A percentile compares a stretch with the other conserved stretches of the same genome.
These are phyloP conservation scores for Copidosoma aretas DNA, from an alignment of 2,888 invertebrate genomes.

Conservation along the genomic window DNA sequence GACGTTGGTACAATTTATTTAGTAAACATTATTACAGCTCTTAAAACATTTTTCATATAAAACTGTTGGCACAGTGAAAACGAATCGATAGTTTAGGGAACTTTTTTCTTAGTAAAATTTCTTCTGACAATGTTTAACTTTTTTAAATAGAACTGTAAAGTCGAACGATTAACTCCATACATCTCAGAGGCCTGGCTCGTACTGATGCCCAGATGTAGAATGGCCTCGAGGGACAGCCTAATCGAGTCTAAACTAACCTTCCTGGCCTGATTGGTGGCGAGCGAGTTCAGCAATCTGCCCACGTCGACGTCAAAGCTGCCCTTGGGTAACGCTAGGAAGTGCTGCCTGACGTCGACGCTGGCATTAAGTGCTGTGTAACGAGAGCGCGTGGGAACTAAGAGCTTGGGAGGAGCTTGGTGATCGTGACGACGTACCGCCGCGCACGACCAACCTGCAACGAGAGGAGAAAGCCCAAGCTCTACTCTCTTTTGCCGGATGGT, in stretches of 20 bases:
- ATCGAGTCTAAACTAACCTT: constrained; percentile 64
- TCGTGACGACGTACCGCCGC: constrained; percentile 47
- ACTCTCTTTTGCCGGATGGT: constrained; percentile 28
- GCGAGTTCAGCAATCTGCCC: constrained; percentile 58
- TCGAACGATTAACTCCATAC: constrained; percentile 66
- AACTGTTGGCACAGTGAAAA: no score
- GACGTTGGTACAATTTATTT: constrained; percentile 48
- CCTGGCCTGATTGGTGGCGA: constrained; percentile 60
- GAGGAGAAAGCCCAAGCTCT: constrained; percentile 59
- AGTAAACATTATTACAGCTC: no score
- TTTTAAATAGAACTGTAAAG: constrained; percentile 66
- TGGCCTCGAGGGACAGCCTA: constrained; percentile 64
- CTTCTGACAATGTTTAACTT: constrained; percentile 65
- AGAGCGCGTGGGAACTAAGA: constrained; percentile 49
- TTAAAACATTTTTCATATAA: no score
- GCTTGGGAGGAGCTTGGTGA: constrained; percentile 19
- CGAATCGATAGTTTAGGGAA: no score
- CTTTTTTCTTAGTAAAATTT: constrained; percentile 41
- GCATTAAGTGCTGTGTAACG: constrained; percentile 48
- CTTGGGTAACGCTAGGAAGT: constrained; percentile 51
- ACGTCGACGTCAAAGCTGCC: constrained; percentile 34
- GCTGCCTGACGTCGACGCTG: constrained; percentile 41
- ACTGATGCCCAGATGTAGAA: constrained; percentile 64
- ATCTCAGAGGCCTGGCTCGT: constrained; percentile 65
- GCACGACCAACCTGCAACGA: constrained; percentile 60